Evolutionary conservation across 1,140 invertebrate genomes (phyloP).

Genomic region (Coenobita brevimanus): DNA sequence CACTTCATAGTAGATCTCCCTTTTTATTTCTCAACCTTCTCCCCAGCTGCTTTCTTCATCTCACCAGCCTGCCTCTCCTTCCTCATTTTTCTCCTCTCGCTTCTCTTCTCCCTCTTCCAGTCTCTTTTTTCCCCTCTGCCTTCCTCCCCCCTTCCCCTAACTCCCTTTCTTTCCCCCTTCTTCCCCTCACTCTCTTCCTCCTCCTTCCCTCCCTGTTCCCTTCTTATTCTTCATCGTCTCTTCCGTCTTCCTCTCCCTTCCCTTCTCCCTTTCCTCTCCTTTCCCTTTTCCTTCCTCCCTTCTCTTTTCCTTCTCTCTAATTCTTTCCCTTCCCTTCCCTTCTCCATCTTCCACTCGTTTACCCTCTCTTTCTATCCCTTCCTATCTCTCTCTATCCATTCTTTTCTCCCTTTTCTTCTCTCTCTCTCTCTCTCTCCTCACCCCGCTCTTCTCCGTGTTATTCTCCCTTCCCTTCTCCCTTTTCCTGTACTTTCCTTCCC

Average conservation of each 20-base stretch:
- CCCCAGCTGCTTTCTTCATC: too few species aligned
- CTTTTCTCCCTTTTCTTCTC: neutral
- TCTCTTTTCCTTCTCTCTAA: neutral
- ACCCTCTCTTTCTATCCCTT: neutral
- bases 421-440: neutral
- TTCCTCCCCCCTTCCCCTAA: too few species aligned
- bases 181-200: neutral
- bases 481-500: neutral
- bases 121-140: too few species aligned
- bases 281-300: neutral
- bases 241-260: neutral
- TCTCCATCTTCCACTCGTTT: neutral
- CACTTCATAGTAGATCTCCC: too few species aligned
- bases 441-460: neutral
- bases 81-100: too few species aligned
- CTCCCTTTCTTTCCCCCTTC: too few species aligned
- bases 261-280: neutral
- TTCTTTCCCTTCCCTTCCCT: neutral
- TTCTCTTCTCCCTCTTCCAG: too few species aligned
- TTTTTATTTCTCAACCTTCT: too few species aligned
- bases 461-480: neutral
- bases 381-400: neutral
- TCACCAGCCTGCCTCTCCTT: too few species aligned
- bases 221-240: too few species aligned
- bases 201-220: neutral